Evolutionary conservation across 2,113 vertebrate species (phyloP), one percentile per base, ranked within the genome.

Genomic region (Lagopus muta): DNA sequence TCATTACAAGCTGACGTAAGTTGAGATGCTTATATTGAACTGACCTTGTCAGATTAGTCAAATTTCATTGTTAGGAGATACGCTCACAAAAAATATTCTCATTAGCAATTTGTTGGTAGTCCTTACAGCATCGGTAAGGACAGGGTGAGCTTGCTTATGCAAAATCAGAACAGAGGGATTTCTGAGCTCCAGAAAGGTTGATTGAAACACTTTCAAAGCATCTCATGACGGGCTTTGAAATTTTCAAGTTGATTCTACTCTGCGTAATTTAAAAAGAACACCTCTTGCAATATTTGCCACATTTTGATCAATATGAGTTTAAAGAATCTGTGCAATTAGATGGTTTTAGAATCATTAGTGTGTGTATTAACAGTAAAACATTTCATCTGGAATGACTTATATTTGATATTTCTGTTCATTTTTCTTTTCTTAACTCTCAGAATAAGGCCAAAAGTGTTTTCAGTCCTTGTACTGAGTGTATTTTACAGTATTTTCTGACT

Each of bases 1-100:
- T 83, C 93, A 81, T 92, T 95, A 91, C 69, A 77, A 57, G 47
- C 52, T 96, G 87, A 86, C 82, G 94, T 89, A 91, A 91, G 82
- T 86, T 93, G 57, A 65, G 11, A 62, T 92, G 79, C 88, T 83
- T 88, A 91, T 78, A 69, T 83, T 65, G 89, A 91, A 89, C 13
- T 88, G 72, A 95, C 88, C 65, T 86, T 94, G 89, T 92, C 91
- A 92, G 91, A 91, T 89, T 83, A 96, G 89, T 90, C 47, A 70
- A 86, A 82, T 86, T 94, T 72, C 72, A 88, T 88, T 84, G 73
- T 92, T 82, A 80, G 74, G 47, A 81, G 85, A 8, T 60, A 47
- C 0, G 10, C 38, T 6, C 64, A 54, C 60, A 38, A 19, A 94
- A 24, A 55, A 28, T 30, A 40, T 81, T 52, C 73, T 91, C 64